phyloP scores from a whole-genome alignment of 2,113 vertebrate species.

The Nyctereutes procyonoides region DNA sequence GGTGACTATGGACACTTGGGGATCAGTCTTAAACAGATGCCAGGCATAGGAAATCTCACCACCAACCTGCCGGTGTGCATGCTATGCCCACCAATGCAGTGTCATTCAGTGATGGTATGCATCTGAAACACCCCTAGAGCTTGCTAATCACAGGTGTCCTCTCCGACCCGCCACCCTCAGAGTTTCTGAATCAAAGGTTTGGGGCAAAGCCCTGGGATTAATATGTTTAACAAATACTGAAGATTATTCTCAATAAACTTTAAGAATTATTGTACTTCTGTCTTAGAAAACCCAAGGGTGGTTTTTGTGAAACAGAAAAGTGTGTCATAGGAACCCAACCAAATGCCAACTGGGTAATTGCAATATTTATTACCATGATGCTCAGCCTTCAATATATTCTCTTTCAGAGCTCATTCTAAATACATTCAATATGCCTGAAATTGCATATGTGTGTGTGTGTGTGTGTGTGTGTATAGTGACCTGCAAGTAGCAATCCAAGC shows the following conservation, averaged over 20 bases:
- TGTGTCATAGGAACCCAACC: neutral
- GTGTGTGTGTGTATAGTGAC: neutral
- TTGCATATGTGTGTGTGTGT: neutral
- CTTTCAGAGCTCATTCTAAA: neutral
- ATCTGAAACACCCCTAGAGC: rapidly evolving
- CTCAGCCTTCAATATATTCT: neutral
- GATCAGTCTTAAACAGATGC: neutral
- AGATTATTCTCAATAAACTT: neutral
- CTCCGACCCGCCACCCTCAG: too few relatives aligned
- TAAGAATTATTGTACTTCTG: neutral
- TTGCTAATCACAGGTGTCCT: neutral
- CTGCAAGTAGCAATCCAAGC: neutral
- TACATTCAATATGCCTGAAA: neutral
- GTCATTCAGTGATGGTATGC: rapidly evolving
- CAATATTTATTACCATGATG: neutral
- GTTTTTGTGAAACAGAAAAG: neutral
- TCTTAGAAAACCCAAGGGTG: neutral
- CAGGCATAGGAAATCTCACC: neutral
- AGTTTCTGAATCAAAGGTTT: neutral
- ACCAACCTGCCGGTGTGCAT: rapidly evolving
- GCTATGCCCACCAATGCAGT: too few relatives aligned
- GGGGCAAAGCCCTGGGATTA: neutral
- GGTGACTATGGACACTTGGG: neutral
- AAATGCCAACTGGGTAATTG: neutral
- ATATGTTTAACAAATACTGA: neutral